Base-by-base conservation (phyloP, 2,888 invertebrate genomes). In the Tetrapedia diversipes region DNA sequence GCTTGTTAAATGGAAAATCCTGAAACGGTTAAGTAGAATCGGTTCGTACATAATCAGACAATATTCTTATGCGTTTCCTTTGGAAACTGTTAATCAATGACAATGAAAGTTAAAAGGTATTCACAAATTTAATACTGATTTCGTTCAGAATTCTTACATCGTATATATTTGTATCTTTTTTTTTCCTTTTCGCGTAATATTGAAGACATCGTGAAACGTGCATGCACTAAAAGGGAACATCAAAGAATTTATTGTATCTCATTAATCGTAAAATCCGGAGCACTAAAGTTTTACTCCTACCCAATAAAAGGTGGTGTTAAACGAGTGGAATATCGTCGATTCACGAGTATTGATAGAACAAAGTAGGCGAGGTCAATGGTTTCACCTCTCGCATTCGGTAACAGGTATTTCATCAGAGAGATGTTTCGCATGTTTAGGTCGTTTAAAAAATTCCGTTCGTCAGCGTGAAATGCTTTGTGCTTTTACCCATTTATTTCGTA, bases 361-460 rank as follows among this genome's bases (percentile, higher is more conserved):
- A 54, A 54, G 67, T 65, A 74, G 16, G n/a, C 63, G 39, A 3
- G 19, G 16, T 45, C 51, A 19, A 56, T 69, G 67, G 32, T 68
- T 60, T 69, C 74, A 45, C 49, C n/a, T 32, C 41, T 64, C 49
- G 53, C n/a, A 16, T 1, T 53, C 19, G 14, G 29, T 67, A 64
- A 51, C 65, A 56, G 77, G 24, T 60, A 65, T 77, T 65, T 63
- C 45, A 63, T 69, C 68, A 47, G 34, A 11, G 73, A n/a, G 32
- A 43, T 51, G 41, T 68, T 71, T 77, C 65, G 59, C 68, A 61
- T 74, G 68, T 70, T 75, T 69, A 45, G 37, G 45, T 8, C 53
- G 22, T 39, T 82, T 77, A 61, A 77, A 80, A 82, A 83, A 77
- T 76, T 71, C 70, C 64, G 61, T 53, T 77, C 70, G 82, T 84